phyloP scores from a whole-genome alignment of 2,888 invertebrate species.

The Neoaliturus tenellus region DNA sequence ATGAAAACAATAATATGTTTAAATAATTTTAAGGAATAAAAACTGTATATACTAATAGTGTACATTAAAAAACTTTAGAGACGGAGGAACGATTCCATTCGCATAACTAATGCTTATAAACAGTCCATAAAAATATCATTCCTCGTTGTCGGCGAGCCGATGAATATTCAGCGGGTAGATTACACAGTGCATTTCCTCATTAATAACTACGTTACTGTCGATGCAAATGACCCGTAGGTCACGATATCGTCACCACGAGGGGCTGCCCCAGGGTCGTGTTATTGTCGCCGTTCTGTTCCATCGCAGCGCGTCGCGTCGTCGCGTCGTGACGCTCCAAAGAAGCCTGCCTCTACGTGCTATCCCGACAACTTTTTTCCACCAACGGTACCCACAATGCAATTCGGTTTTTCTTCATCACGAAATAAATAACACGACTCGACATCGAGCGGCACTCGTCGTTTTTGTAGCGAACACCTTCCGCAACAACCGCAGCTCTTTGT shows the following conservation, averaged over 20 bases:
- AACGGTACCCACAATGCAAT: conserved; percentile 52
- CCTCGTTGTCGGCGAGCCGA: neutral
- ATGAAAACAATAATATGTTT: no score
- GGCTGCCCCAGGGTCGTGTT: neutral
- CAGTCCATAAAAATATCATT: neutral
- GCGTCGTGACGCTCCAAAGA: conserved; percentile 5
- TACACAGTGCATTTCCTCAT: conserved; percentile 19
- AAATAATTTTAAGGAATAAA: no score
- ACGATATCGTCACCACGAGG: neutral
- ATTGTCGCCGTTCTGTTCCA: neutral
- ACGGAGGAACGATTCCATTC: neutral
- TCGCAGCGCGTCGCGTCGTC: neutral
- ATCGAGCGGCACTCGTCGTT: conserved; percentile 24
- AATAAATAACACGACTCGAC: conserved; percentile 39
- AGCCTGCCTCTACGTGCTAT: conserved; percentile 9
- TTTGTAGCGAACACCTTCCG: neutral
- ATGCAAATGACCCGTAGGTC: conserved; percentile 35
- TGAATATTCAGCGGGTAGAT: conserved; percentile 17
- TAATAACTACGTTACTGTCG: neutral
- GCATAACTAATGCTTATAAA: neutral
- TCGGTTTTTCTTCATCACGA: conserved; percentile 44
- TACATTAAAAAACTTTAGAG: no score
- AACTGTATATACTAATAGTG: no score
- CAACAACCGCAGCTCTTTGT: conserved; percentile 21
- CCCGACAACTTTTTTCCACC: neutral